These are phyloP conservation scores for Ophioninae sp. DNA, from an alignment of 2,888 invertebrate species.

Conservation along the genomic window DNA sequence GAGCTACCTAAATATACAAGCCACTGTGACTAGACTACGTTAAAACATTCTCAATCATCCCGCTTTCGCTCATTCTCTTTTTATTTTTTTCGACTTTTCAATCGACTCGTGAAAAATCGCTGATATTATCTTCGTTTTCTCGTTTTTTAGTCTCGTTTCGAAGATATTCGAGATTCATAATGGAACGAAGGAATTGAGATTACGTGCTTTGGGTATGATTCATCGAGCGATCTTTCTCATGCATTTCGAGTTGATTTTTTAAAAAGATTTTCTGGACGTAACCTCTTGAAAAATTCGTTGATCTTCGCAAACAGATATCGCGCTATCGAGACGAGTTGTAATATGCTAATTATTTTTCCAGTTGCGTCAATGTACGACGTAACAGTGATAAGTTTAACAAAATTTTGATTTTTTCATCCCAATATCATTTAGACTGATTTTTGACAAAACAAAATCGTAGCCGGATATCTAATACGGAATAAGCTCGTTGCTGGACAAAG, in stretches of 20 bases:
- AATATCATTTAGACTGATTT: background rate
- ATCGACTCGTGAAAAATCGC: slow-evolving; percentile 27
- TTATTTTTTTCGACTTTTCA: slow-evolving; percentile 2
- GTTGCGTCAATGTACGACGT: background rate
- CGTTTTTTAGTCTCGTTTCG: slow-evolving; percentile 16
- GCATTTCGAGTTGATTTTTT: slow-evolving; percentile 30
- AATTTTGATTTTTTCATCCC: background rate
- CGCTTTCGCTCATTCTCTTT: slow-evolving; percentile 7
- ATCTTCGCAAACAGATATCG: background rate
- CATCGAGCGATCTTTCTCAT: slow-evolving; percentile 25
- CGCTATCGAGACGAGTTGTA: background rate
- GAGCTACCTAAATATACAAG: slow-evolving; percentile 68
- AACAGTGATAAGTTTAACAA: background rate
- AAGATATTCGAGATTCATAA: slow-evolving; percentile 47
- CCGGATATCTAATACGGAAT: background rate
- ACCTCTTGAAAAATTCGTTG: background rate
- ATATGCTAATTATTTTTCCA: background rate
- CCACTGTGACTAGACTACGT: slow-evolving; percentile 71
- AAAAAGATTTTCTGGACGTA: background rate
- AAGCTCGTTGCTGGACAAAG: background rate
- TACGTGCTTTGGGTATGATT: slow-evolving; percentile 19
- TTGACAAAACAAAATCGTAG: background rate
- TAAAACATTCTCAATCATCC: slow-evolving; percentile 47
- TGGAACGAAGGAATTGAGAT: slow-evolving; percentile 57
- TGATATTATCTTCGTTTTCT: slow-evolving; percentile 9